Percentiles rank a stretch among this genome's conserved stretches.
Evolutionary conservation across 2,797 vertebrate genomes (phyloP).

Genomic region (Craterocephalus amniculus): DNA sequence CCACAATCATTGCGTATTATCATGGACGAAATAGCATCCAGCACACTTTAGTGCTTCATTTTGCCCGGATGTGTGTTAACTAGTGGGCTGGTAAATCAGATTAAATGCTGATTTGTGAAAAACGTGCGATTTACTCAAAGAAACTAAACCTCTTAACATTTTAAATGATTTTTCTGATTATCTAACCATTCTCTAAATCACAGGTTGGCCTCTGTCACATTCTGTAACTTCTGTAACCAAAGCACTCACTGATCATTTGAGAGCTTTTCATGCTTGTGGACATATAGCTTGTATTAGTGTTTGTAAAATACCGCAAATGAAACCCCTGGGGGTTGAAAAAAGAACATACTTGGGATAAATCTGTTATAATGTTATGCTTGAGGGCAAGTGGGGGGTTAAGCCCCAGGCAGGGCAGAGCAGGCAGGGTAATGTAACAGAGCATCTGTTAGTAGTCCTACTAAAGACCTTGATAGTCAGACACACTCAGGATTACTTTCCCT

Average conservation of each 20-base stretch:
- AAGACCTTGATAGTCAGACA: constrained; percentile 28
- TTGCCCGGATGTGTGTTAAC: background rate
- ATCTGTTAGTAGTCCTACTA: constrained; percentile 31
- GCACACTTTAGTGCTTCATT: constrained; percentile 1
- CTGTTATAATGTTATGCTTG: constrained; percentile 49
- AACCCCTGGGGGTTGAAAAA: constrained; percentile 55
- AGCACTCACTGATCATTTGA: constrained; percentile 62
- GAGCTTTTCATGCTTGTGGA: constrained; percentile 76
- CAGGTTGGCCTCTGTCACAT: background rate
- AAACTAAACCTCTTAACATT: background rate
- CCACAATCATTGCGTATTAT: background rate
- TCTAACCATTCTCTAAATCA: constrained; percentile 31
- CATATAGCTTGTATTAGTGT: constrained; percentile 82
- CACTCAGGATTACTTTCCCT: constrained; percentile 26
- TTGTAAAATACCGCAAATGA: constrained; percentile 76
- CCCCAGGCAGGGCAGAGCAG: constrained; percentile 18
- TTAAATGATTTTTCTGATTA: background rate
- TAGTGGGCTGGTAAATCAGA: background rate
- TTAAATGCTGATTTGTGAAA: constrained; percentile 3
- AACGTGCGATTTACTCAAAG: background rate
- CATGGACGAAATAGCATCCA: background rate
- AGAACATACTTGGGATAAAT: constrained; percentile 32
- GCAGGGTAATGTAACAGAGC: constrained; percentile 16
- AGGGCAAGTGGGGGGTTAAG: constrained; percentile 32
- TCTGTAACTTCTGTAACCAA: constrained; percentile 8